phyloP scores from a whole-genome alignment of 1,140 invertebrate species.

The Pararge aegeria region DNA sequence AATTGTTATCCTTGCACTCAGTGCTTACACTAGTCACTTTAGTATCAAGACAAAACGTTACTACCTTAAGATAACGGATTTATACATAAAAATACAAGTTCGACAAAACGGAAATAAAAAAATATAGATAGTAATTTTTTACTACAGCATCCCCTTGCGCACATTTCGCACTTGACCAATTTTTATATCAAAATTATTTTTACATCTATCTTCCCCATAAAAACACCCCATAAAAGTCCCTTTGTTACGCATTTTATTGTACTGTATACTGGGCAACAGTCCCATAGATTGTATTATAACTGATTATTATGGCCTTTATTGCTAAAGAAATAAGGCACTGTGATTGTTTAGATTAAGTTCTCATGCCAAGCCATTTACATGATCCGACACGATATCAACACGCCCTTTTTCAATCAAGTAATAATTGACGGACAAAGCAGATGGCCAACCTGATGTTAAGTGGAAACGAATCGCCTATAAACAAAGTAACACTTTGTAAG shows the following conservation, averaged over 20 bases:
- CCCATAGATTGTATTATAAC: background rate
- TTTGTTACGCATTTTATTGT: conserved; percentile 26
- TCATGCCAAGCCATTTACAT: background rate
- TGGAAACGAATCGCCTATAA: no score
- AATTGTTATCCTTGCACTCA: no score
- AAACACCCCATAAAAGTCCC: conserved; percentile 16
- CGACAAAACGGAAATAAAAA: conserved; percentile 2
- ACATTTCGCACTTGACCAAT: conserved; percentile 13
- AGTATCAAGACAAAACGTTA: no score
- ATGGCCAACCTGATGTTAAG: no score
- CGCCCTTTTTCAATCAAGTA: background rate
- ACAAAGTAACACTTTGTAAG: no score
- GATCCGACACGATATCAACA: background rate
- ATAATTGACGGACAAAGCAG: no score
- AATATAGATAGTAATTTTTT: background rate
- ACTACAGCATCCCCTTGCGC: conserved; percentile 1
- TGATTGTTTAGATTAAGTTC: background rate
- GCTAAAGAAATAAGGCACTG: background rate
- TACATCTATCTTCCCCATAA: conserved; percentile 24
- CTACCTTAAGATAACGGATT: background rate
- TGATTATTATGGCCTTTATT: conserved; percentile 2
- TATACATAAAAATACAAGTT: background rate
- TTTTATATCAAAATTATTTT: conserved; percentile 23
- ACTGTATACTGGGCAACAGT: conserved; percentile 6
- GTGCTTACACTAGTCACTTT: no score